Evolutionary conservation across 2,797 vertebrate species (phyloP).

Genomic region (Acipenser ruthenus): DNA sequence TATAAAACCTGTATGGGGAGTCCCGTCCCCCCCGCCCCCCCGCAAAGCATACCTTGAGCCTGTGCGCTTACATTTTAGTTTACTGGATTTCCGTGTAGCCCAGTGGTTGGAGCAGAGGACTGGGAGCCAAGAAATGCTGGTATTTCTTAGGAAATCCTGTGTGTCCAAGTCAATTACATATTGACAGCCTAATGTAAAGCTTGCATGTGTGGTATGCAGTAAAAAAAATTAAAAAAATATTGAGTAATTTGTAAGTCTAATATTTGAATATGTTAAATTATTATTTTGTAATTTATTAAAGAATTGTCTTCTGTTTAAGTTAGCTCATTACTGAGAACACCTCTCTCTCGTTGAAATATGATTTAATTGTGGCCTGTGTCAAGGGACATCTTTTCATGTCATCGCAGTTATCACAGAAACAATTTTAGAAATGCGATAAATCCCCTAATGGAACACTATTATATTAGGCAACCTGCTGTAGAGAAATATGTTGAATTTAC

Average conservation of each 20-base stretch:
- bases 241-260: too few species aligned
- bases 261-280: too few species aligned
- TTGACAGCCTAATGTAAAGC: too few species aligned
- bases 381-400: not conserved
- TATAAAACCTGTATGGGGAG: constrained; percentile 38
- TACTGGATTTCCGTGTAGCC: constrained; percentile 17
- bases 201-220: too few species aligned
- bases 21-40: constrained; percentile 25
- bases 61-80: constrained; percentile 26
- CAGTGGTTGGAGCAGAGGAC: too few species aligned
- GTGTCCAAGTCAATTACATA: too few species aligned
- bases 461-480: constrained; percentile 20
- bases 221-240: too few species aligned
- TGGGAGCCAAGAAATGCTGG: constrained; percentile 36
- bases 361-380: constrained; percentile 34
- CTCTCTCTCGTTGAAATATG: constrained; percentile 29
- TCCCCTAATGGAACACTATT: not conserved
- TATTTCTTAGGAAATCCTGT: too few species aligned
- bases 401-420: too few species aligned
- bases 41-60: constrained; percentile 34
- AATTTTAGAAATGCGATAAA: not conserved
- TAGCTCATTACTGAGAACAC: constrained; percentile 33
- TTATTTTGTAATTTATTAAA: too few species aligned
- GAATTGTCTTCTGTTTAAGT: constrained; percentile 28
- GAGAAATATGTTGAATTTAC: constrained; percentile 42